Base-by-base conservation (phyloP, 2,888 invertebrate genomes). In the Ernsta delagoae region DNA sequence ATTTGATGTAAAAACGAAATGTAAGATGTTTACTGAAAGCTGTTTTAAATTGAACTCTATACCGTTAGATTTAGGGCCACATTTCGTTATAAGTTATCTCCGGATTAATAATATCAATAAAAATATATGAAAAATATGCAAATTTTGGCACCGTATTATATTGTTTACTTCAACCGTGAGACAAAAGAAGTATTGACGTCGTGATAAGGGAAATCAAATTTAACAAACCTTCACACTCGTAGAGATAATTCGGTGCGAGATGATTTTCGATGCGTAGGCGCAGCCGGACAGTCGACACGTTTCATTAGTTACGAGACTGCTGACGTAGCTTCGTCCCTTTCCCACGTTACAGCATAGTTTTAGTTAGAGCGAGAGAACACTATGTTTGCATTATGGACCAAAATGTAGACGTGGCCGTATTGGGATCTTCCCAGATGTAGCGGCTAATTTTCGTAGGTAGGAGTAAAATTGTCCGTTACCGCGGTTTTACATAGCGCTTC, bases 271-370 rank as follows among this genome's bases (percentile, higher is more conserved):
- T 90, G 90, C 89, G 87, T 83, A 79, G 75, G 84, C 88, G 87
- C 83, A 79, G 73, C 80, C 80, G 88, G 92, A 90, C 87, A 90
- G 84, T 87, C 86, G 92, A 90, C 85, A 92, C 91, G 92, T 85
- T 80, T 91, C 83, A 92, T 92, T 92, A 90, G 91, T 78, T 84
- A 79, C 83, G 86, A 82, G 82, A 84, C 86, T 85, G 86, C 87
- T 86, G 86, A 86, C 79, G 68, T 80, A 76, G 73, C 75, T 78
- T 82, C 68, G 80, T 90, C 92, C 86, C 89, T 77, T 70, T 91
- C 84, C 59, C 67, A 50, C 83, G 36, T 59, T 24, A 56, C 62
- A 34, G 71, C 41, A 41, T 53, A 24, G 12, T 48, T 41, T 70
- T 73, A 68, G 80, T 74, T 73, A 78, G 83, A 90, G 78, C 2